These are phyloP conservation scores for Muschampia plurimacula DNA, from an alignment of 2,888 invertebrate species.

Conservation along the genomic window DNA sequence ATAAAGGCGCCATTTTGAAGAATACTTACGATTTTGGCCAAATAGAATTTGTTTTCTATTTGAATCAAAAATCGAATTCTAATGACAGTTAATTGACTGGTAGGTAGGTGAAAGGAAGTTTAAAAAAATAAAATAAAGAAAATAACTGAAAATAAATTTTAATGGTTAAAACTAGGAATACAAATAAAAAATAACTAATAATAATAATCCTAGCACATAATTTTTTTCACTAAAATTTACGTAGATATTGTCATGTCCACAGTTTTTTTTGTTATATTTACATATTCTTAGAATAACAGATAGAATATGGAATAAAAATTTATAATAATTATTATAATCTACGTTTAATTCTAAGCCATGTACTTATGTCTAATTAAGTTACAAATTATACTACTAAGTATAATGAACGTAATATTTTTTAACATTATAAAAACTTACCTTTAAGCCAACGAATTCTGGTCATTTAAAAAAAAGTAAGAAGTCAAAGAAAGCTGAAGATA, in stretches of 20 bases:
- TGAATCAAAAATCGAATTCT: constrained; percentile 28
- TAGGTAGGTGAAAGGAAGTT: constrained; percentile 70
- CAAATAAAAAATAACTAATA: constrained; percentile 41
- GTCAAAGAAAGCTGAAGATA: neutral
- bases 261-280: constrained; percentile 52
- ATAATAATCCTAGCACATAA: constrained; percentile 8
- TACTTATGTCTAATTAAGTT: constrained; percentile 7
- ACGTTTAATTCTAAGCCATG: constrained; percentile 31
- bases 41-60: constrained; percentile 1
- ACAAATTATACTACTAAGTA: neutral
- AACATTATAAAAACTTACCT: neutral
- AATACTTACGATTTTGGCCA: neutral
- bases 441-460: constrained; percentile 50
- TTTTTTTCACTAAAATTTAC: constrained; percentile 46
- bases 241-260: constrained; percentile 71
- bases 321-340: constrained; percentile 29
- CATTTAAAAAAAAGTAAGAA: constrained; percentile 21
- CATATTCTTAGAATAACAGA: constrained; percentile 43
- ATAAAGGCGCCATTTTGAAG: constrained; percentile 47
- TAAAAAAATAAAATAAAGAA: constrained; percentile 50
- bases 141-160: constrained; percentile 57
- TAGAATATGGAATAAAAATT: constrained; percentile 45
- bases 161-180: constrained; percentile 45
- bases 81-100: constrained; percentile 75
- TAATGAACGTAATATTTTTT: constrained; percentile 1